Conservation (phyloP, 2,113 vertebrate species). For the Notiomystis cincta region DNA sequence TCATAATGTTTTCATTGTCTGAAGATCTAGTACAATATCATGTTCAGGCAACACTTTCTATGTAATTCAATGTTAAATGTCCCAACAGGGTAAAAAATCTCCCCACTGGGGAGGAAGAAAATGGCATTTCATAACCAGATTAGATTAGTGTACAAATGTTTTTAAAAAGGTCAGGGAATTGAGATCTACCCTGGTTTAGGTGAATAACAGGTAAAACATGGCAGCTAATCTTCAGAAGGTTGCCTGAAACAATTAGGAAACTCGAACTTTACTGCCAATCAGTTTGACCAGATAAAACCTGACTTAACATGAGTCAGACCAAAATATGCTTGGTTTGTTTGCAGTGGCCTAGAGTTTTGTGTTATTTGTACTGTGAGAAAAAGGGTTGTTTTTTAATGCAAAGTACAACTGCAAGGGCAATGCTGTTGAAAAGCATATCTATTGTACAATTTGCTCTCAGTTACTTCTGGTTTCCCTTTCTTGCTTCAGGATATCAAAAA, state of each 20-base stretch:
- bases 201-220: not conserved
- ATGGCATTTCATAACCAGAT: not conserved
- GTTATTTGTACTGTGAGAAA: not conserved
- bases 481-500: not conserved
- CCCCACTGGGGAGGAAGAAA: not conserved
- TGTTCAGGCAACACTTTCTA: not conserved
- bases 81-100: not conserved
- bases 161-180: not conserved
- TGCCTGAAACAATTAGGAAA: not conserved
- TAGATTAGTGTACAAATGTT: not conserved
- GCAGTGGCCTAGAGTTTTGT: not conserved
- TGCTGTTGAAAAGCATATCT: not conserved
- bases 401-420: not conserved
- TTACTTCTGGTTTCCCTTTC: not conserved
- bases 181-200: not conserved
- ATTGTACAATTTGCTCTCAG: not conserved
- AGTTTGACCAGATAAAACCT: not conserved
- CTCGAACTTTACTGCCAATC: not conserved
- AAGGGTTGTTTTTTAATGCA: accelerated
- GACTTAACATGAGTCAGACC: not conserved
- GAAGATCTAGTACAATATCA: not conserved
- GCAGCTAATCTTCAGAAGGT: not conserved
- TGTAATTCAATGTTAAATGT: not conserved
- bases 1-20: not conserved
- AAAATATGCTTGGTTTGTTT: not conserved